phyloP scores from a whole-genome alignment of 2,113 vertebrate species.

The Tiliqua scincoides region DNA sequence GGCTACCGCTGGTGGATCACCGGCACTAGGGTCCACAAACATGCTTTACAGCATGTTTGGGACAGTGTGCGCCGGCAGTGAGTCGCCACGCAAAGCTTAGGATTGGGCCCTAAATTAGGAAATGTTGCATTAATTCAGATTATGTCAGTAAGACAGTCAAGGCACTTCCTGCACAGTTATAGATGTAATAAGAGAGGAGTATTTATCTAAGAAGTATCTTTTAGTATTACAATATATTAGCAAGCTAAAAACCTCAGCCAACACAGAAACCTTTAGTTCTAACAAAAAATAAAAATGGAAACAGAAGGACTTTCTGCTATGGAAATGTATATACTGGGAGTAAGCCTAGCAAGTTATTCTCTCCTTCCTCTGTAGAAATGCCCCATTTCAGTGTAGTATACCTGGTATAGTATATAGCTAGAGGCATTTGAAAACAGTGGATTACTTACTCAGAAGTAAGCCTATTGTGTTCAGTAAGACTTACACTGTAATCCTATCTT shows the following conservation, averaged over 20 bases:
- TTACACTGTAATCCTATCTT: too few species aligned
- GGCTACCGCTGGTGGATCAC: too few species aligned
- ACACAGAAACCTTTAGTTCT: neutral
- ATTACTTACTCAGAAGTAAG: too few species aligned
- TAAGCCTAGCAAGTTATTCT: neutral
- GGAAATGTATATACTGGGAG: neutral
- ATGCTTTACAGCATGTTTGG: too few species aligned
- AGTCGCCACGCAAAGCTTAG: too few species aligned
- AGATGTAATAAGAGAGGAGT: neutral
- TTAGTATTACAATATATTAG: neutral
- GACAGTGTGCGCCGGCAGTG: too few species aligned
- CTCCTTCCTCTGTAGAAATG: neutral
- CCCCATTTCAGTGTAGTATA: neutral
- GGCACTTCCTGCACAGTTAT: neutral
- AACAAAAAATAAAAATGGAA: constrained; percentile 1
- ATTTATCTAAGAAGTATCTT: constrained; percentile 17
- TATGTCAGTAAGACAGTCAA: neutral
- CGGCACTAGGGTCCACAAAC: too few species aligned
- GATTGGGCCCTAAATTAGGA: neutral
- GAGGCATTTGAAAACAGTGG: too few species aligned
- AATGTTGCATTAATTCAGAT: neutral
- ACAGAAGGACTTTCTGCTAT: neutral
- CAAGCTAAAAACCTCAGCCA: neutral
- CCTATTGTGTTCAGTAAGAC: too few species aligned
- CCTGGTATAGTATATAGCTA: too few species aligned